These are phyloP conservation scores for Pelecanoides urinatrix DNA, from an alignment of 2,113 vertebrate species.

Conservation along the genomic window DNA sequence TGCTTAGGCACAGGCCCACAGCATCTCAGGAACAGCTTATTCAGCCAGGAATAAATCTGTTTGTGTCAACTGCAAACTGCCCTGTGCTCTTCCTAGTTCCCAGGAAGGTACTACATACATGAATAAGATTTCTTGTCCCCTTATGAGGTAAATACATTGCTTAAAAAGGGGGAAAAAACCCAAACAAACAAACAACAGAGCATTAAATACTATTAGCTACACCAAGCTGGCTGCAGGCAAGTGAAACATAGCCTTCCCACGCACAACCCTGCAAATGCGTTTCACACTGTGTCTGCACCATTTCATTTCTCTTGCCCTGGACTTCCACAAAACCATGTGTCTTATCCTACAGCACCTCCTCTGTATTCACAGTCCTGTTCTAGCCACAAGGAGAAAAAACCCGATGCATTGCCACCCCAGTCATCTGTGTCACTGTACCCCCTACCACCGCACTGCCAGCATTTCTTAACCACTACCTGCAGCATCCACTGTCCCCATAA, in stretches of 20 bases:
- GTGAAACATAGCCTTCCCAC: neutral
- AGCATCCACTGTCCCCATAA: neutral
- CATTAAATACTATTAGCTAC: neutral
- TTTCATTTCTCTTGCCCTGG: neutral
- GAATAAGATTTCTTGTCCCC: neutral
- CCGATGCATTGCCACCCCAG: neutral
- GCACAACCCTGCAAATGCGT: neutral
- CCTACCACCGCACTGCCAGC: neutral
- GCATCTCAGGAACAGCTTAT: neutral
- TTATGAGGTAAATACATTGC: neutral
- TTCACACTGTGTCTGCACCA: neutral
- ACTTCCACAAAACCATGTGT: neutral
- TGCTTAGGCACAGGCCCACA: neutral
- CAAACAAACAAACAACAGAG: neutral
- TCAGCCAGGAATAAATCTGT: neutral
- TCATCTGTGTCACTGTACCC: neutral
- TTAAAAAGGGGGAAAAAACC: neutral
- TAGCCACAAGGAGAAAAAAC: neutral
- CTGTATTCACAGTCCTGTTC: neutral
- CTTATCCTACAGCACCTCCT: neutral
- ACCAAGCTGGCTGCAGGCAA: neutral
- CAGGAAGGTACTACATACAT: neutral
- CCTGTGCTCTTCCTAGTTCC: neutral
- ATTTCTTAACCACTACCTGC: neutral
- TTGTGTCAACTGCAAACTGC: neutral